These are phyloP conservation scores for Tiphia femorata DNA, from an alignment of 2,888 invertebrate species.

Conservation along the genomic window DNA sequence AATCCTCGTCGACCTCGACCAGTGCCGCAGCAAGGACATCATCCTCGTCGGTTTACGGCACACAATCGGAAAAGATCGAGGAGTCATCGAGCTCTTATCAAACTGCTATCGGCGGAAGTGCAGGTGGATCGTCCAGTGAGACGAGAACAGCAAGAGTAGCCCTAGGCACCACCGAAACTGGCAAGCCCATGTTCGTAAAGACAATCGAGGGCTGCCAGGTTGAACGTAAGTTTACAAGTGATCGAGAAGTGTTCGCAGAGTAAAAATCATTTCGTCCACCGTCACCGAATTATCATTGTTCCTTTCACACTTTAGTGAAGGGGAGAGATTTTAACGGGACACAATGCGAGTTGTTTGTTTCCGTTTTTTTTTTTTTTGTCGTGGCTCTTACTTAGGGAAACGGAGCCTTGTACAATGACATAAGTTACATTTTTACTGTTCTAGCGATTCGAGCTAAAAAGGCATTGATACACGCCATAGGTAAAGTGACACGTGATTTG, in stretches of 20 bases:
- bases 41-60: slow-evolving; percentile 46
- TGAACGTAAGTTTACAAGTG: slow-evolving; percentile 83
- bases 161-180: slow-evolving; percentile 66
- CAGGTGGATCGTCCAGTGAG: slow-evolving; percentile 25
- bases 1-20: slow-evolving; percentile 51
- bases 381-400: no score
- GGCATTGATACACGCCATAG: slow-evolving; percentile 68
- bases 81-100: slow-evolving; percentile 53
- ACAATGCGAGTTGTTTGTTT: no score
- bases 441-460: slow-evolving; percentile 66
- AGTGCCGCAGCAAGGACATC: slow-evolving; percentile 42
- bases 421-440: slow-evolving; percentile 64
- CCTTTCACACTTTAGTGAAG: no score
- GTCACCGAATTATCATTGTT: no score
- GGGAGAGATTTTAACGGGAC: not conserved
- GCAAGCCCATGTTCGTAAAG: slow-evolving; percentile 80
- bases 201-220: slow-evolving; percentile 83
- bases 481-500: slow-evolving; percentile 59
- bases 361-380: no score
- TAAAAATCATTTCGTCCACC: no score
- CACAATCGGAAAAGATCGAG: slow-evolving; percentile 46
- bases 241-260: no score
- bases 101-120: slow-evolving; percentile 17
- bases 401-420: no score
- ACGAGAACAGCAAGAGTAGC: slow-evolving; percentile 47